Base-by-base conservation (phyloP, 2,888 invertebrate genomes). In the Auanema freiburgensis region DNA sequence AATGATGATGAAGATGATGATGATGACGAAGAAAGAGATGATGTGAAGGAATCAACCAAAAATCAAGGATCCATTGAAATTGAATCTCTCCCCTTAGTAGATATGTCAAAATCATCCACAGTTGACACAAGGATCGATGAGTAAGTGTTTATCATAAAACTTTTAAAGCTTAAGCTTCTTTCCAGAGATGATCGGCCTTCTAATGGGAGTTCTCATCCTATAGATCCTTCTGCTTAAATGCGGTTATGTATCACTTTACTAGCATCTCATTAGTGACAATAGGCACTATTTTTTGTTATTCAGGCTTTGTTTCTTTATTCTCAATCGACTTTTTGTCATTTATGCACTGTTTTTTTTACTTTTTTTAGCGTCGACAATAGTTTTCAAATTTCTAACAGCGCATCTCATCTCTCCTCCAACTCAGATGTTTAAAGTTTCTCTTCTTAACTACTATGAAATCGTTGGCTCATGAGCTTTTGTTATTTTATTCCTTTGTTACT, bases 1-100 rank as follows among this genome's bases (percentile, higher is more conserved):
- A 61, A 59, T 21, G 66, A 62, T 4, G 59, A 53, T n/a, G 52
- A 60, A 6, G 60, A 57, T 10, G 62, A 53, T 23, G 54, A 16
- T 4, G 58, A 60, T 10, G 61, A 57, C n/a, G 59, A 33, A 3
- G 16, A 42, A 14, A 44, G 3, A 33, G 33, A 33, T 33, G 33
- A 33, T 33, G 33, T 33, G 33, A 3, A 33, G 3, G 33, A 33
- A 33, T 33, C 33, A 33, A 33, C 33, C 33, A 33, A 33, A 33
- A 33, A 33, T 33, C 33, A 56, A 16, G 33, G 10, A 11, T 44
- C 56, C 25, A 40, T 46, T 21, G 46, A 46, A 21, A 46, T 21
- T 16, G 46, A 46, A 21, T 16, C 46, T 18, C 46, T 46, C 10
- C 46, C 46, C 21, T 21, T 46, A 21, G 46, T 46, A 21, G 21